Evolutionary conservation across 1,140 invertebrate species (phyloP), one percentile per base, ranked within the genome.

Genomic region (Drosophila tani): DNA sequence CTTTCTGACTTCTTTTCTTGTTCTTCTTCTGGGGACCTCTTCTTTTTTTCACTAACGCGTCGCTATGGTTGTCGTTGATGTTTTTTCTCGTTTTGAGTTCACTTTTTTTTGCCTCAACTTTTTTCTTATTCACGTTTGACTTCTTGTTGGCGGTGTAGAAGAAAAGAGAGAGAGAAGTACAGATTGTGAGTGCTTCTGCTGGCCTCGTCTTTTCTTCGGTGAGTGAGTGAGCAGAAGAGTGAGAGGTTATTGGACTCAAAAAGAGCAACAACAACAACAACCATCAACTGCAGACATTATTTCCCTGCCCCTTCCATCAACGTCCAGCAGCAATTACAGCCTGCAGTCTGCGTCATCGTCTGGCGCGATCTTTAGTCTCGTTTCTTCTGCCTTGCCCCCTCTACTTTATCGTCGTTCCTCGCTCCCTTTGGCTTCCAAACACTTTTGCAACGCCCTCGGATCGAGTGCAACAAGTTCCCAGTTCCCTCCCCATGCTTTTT

Each of bases 241-340:
- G 27, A 53, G 65, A 73, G 69, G 69, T 73, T 73, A 73, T 73
- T 73, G 69, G 69, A 73, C 69, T 73, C 69, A 43, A 59, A 56
- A 51, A 55, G 65, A 29, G 27, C 27, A 29, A 29, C 27, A 29
- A 24, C 24, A 24, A 24, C 24, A 24, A 29, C 27, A 29, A 29
- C 27, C 67, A 38, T 68, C 15, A 63, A 53, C 47, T 63, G 49
- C 60, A 63, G 59, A 63, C 59, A 56, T 59, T 46, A 27, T 46
- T 59, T 21, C 60, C 19, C 45, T 51, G 51, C 66, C 62, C 63
- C 63, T 5, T 5, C 46, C 32, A 27, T 63, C 47, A 64, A 27
- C 55, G 63, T 35, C 63, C 57, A 65, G 24, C 63, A 21, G 50
- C 60, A 63, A 63, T 63, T 63, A 63, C 47, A 70, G 67, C 38